These are phyloP conservation scores for Dasyprocta punctata DNA, from an alignment of 2,113 vertebrate genomes.

Conservation along the genomic window DNA sequence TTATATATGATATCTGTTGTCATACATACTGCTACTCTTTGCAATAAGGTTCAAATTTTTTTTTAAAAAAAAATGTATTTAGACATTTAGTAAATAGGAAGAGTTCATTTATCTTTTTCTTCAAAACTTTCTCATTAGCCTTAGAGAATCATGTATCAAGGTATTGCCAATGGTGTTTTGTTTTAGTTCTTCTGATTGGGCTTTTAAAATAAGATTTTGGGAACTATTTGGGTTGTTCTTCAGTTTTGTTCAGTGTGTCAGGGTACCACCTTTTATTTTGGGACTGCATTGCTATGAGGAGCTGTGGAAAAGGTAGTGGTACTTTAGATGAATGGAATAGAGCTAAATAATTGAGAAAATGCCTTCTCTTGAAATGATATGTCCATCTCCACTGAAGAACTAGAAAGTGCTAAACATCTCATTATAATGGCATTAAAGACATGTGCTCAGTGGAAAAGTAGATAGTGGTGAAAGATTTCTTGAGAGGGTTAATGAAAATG, in stretches of 20 bases:
- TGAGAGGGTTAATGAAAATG: neutral
- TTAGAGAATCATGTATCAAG: neutral
- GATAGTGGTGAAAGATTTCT: neutral
- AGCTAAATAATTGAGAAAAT: neutral
- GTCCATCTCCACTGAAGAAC: neutral
- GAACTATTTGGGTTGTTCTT: neutral
- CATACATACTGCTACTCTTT: neutral
- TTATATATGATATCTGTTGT: neutral
- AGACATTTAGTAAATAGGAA: neutral
- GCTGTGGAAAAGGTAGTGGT: neutral
- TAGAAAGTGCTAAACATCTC: neutral
- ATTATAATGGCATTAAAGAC: neutral
- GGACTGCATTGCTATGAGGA: neutral
- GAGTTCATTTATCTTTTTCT: neutral
- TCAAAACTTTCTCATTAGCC: neutral
- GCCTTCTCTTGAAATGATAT: neutral
- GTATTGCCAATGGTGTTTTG: constrained; percentile 13
- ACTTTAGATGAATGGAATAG: neutral
- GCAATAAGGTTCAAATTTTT: neutral
- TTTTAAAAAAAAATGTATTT: neutral
- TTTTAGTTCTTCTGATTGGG: neutral
- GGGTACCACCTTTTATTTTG: neutral
- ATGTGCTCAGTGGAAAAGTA: neutral
- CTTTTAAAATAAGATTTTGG: constrained; percentile 5
- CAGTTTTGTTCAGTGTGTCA: neutral